Conservation (phyloP, 2,888 invertebrate species). For the Cryptosula pallasiana region DNA sequence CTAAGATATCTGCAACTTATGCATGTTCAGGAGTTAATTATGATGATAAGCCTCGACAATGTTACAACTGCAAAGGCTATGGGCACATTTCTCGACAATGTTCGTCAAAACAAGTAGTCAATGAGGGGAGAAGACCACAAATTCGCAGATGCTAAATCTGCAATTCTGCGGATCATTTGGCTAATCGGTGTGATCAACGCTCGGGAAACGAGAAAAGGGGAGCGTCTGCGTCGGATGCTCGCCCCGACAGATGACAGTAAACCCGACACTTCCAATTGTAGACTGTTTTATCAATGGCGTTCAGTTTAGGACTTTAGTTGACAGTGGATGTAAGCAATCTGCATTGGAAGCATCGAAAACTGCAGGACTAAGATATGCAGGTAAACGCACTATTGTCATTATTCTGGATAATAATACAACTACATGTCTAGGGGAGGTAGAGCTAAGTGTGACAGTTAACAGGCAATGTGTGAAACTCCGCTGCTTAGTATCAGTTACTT, state of each 20-base stretch:
- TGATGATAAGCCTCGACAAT: background rate
- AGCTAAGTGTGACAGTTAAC: background rate
- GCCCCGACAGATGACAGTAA: background rate
- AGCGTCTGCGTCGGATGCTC: slow-evolving; percentile 14
- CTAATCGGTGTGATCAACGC: background rate
- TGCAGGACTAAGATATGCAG: background rate
- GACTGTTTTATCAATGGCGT: background rate
- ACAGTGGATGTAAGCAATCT: background rate
- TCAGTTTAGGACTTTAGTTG: background rate
- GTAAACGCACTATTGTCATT: background rate
- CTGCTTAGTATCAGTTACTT: slow-evolving; percentile 2
- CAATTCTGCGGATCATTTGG: background rate
- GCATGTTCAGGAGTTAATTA: background rate
- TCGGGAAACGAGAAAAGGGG: slow-evolving; percentile 9
- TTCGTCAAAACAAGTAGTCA: background rate
- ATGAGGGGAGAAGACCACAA: background rate
- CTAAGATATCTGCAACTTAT: background rate
- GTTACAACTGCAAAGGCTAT: background rate
- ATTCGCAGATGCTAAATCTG: slow-evolving; percentile 6
- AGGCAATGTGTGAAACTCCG: background rate
- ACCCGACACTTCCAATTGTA: background rate
- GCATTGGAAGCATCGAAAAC: background rate
- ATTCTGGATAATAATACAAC: background rate
- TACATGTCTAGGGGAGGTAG: background rate
- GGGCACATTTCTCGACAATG: slow-evolving; percentile 5